Percentiles rank a stretch among this genome's conserved stretches.
Conservation (phyloP, 2,113 vertebrate genomes). For the Sander lucioperca region DNA sequence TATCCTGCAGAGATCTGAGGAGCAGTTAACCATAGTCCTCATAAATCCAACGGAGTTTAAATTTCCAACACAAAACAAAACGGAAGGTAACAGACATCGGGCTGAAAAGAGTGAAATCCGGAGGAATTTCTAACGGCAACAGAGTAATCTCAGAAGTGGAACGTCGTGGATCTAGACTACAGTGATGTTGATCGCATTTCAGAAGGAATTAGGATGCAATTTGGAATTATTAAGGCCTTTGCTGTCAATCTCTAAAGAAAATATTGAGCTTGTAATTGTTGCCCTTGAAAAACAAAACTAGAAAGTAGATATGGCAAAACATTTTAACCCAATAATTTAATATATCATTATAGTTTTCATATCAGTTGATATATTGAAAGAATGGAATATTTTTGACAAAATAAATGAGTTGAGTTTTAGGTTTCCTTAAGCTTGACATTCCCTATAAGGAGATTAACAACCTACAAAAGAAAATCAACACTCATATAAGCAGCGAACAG, state of each 20-base stretch:
- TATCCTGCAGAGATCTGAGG: too few relatives aligned
- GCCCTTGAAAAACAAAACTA: background rate
- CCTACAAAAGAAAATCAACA: background rate
- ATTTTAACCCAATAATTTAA: background rate
- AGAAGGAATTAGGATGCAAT: background rate
- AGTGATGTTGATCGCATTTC: conserved; percentile 5
- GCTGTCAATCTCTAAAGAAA: background rate
- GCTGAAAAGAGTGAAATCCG: too few relatives aligned
- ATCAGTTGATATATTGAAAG: background rate
- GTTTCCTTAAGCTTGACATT: background rate
- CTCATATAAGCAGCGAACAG: background rate
- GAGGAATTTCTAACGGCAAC: too few relatives aligned
- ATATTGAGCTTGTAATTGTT: background rate
- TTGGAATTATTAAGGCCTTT: background rate
- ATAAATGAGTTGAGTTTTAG: background rate
- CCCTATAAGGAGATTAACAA: background rate
- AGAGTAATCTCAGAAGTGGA: too few relatives aligned
- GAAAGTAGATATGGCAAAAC: background rate
- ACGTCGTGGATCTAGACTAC: too few relatives aligned
- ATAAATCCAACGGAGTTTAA: too few relatives aligned
- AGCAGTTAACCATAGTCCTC: too few relatives aligned
- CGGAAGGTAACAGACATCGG: too few relatives aligned
- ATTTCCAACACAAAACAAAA: too few relatives aligned
- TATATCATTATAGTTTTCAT: background rate
- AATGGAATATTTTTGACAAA: background rate